These are phyloP conservation scores for Stegana nigrithorax DNA, from an alignment of 2,888 invertebrate genomes.

Conservation along the genomic window DNA sequence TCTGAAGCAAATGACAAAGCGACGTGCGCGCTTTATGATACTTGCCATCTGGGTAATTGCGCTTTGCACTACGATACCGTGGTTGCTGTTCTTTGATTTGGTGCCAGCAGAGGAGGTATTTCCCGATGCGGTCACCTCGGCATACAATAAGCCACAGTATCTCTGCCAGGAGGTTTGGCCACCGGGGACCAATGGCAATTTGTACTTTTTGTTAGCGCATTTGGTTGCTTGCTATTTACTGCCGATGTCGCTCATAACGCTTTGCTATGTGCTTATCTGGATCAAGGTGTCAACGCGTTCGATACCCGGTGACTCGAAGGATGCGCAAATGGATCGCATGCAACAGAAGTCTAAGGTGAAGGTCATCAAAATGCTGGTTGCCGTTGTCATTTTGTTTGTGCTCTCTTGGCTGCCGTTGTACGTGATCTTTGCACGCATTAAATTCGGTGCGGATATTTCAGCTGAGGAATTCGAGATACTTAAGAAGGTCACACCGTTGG, in stretches of 20 bases:
- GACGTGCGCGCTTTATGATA: constrained; percentile 88
- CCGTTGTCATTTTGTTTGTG: constrained; percentile 92
- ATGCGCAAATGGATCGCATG: constrained; percentile 91
- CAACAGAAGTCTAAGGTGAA: constrained; percentile 95
- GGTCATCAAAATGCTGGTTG: constrained; percentile 94
- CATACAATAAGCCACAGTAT: constrained; percentile 79
- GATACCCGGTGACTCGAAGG: constrained; percentile 91
- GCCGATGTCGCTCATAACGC: constrained; percentile 89
- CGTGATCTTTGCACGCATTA: constrained; percentile 87
- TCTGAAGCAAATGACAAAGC: constrained; percentile 89
- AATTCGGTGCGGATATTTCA: constrained; percentile 79
- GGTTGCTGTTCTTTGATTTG: constrained; percentile 90
- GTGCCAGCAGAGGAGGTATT: constrained; percentile 66
- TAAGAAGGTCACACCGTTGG: constrained; percentile 85
- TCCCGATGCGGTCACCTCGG: constrained; percentile 73
- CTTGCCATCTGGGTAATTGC: constrained; percentile 91
- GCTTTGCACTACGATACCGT: constrained; percentile 85
- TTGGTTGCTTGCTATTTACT: constrained; percentile 90
- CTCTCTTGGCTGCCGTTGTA: constrained; percentile 94
- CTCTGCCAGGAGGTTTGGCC: constrained; percentile 90
- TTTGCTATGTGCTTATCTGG: constrained; percentile 94
- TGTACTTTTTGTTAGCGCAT: constrained; percentile 90
- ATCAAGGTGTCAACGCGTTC: constrained; percentile 88
- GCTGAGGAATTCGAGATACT: constrained; percentile 84
- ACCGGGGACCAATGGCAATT: constrained; percentile 80